Base-by-base conservation (phyloP, 2,113 vertebrate species). In the Nibea coibor region DNA sequence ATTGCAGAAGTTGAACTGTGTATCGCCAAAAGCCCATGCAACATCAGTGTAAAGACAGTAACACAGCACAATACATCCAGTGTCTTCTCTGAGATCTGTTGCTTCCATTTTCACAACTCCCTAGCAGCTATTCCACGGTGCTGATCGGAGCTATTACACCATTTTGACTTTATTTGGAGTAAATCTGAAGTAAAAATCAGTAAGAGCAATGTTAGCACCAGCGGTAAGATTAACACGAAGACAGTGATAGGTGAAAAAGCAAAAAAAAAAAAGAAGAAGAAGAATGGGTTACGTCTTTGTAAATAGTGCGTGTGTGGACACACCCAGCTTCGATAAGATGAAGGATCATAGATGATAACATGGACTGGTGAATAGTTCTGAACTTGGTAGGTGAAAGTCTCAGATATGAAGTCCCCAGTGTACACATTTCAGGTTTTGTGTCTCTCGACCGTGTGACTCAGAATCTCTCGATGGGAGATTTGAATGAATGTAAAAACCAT, bases 401-500 rank as follows among this genome's bases (percentile, higher is more conserved):
- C 57, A 57, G 48, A 76, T 72, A 65, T 70, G 22, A 86, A 70
- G 63, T 83, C 68, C 87, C 79, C 65, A 51, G 71, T 78, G 83
- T 88, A 81, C 74, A 80, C 81, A 83, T 84, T 88, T 90, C 86
- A 90, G 89, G 90, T 90, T 89, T 86, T 75, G 83, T 82, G 88
- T 89, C 74, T 84, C 66, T 91, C 73, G 65, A 78, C 51, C 12
- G 20, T 76, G 78, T 59, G 28, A 88, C 91, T 83, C 78, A 43
- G 51, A 78, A 80, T 87, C 82, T 90, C 88, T 79, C 47, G 26
- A 65, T 5, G 28, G 64, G 87, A 86, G 87, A 84, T 82, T 86
- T 89, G 83, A 90, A 92, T 94, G 94, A 94, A 94, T 95, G 94
- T 94, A 91, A 91, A 65, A 90, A 89, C 3, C 59, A 85, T 85